Evolutionary conservation across 2,888 invertebrate genomes (phyloP), one percentile per base, ranked within the genome.

Genomic region (Acanthoscelides obtectus): DNA sequence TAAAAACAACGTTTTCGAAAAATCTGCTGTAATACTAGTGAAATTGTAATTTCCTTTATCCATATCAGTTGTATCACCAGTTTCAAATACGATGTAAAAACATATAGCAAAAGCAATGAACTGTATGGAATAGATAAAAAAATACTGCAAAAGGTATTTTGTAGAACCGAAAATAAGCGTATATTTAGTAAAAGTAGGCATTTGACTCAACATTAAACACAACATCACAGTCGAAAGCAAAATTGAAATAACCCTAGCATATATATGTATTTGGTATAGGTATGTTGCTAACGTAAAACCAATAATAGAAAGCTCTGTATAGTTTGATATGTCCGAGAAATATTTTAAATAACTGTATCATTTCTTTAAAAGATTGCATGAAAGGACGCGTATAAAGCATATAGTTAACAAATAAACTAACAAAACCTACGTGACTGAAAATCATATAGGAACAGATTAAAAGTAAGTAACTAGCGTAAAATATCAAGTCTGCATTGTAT

Each of bases 91-190:
- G 65, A 80, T 75, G 67, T 78, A 77, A 69, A 80, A 80, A 67
- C 79, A 78, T 69, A 80, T 71, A 17, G 80, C 77, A 72, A 80
- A 80, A 6, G 80, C 76, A 3, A 80, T 68, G 71, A 80, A 80
- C 68, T 77, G 77, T 17, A 80, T 76, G 27, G 77, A 79, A 68
- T 80, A 80, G 72, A 80, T 80, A 6, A 74, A 70, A 19, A 75
- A 75, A 68, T 80, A 80, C 68, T 79, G 73, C 2, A 80, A 72
- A 45, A 80, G 80, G 71, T 79, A 80, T 22, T 76, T 77, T 12
- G 77, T 75, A 0, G 79, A 79, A 22, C 77, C 77, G 63, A 80
- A 78, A 66, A 80, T 79, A 12, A 80, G 75, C 68, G 79, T 79
- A 66, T 78, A 80, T 69, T 79, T 80, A 5, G 79, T 76, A 67